A percentile compares a stretch with the other conserved stretches of the same genome.
phyloP scores from a whole-genome alignment of 2,797 vertebrate species.

The Garrulus glandarius region DNA sequence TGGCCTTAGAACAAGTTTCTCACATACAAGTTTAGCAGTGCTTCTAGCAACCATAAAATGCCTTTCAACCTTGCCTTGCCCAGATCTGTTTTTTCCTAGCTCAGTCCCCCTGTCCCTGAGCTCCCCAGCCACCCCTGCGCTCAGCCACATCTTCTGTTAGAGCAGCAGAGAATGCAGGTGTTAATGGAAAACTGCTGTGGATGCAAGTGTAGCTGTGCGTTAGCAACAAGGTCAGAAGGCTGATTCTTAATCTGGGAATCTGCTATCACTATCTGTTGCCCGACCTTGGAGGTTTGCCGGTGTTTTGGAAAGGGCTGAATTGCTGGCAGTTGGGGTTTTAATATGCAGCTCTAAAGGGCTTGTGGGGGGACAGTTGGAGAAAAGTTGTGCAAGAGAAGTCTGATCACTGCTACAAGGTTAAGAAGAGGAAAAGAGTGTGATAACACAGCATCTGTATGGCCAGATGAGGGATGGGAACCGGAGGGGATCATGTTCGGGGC shows the following conservation, averaged over 20 bases:
- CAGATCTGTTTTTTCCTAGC: neutral
- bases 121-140: neutral
- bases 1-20: neutral
- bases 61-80: neutral
- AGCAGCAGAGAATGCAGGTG: neutral
- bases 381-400: conserved; percentile 10
- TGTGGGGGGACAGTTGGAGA: rapidly evolving
- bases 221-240: conserved; percentile 11
- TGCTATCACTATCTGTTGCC: neutral
- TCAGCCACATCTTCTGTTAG: neutral
- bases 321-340: neutral
- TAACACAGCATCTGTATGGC: neutral
- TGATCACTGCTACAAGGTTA: neutral
- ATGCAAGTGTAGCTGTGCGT: neutral
- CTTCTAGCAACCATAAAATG: neutral
- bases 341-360: neutral
- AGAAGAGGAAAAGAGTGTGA: neutral
- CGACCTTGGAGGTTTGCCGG: neutral
- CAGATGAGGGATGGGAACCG: neutral
- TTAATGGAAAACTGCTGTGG: neutral
- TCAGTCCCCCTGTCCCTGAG: neutral
- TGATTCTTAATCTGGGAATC: neutral
- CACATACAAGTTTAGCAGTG: neutral
- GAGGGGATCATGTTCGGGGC: rapidly evolving
- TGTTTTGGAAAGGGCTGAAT: neutral